phyloP scores from a whole-genome alignment of 1,140 invertebrate genomes.

The Lepidurus arcticus region DNA sequence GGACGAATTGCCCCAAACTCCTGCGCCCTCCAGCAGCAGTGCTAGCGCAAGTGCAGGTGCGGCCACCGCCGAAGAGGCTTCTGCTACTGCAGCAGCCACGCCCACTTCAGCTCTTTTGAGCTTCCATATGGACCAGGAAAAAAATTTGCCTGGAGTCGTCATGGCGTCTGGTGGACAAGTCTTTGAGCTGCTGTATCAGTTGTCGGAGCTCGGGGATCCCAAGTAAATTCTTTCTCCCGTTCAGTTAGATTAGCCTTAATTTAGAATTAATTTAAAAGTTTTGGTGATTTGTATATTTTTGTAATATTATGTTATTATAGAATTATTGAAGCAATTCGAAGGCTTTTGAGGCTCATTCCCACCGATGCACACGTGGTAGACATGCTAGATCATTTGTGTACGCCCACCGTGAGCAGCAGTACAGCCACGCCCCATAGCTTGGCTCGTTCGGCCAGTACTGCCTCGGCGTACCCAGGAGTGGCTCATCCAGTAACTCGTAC shows the following conservation, averaged over 20 bases:
- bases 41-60: conserved; percentile 28
- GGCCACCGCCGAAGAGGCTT: not conserved
- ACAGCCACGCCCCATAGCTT: conserved; percentile 6
- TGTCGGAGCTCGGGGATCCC: conserved; percentile 48
- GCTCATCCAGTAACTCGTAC: not conserved
- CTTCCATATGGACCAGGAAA: conserved; percentile 45
- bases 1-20: conserved; percentile 39
- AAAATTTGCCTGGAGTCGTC: conserved; percentile 51
- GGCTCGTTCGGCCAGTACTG: conserved; percentile 19
- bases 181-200: conserved; percentile 51
- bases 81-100: conserved; percentile 26
- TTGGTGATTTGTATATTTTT: conserved; percentile 29
- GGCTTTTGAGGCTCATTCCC: conserved; percentile 50
- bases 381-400: conserved; percentile 44
- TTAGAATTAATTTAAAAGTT: conserved; percentile 3
- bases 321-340: conserved; percentile 47
- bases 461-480: not conserved
- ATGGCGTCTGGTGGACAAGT: conserved; percentile 50
- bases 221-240: conserved; percentile 41
- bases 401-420: conserved; percentile 10
- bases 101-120: conserved; percentile 27
- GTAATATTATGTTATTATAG: conserved; percentile 40
- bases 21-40: conserved; percentile 14
- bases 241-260: no score
- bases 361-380: conserved; percentile 49